phyloP scores from a whole-genome alignment of 2,797 vertebrate species.

The Hemibagrus guttatus region DNA sequence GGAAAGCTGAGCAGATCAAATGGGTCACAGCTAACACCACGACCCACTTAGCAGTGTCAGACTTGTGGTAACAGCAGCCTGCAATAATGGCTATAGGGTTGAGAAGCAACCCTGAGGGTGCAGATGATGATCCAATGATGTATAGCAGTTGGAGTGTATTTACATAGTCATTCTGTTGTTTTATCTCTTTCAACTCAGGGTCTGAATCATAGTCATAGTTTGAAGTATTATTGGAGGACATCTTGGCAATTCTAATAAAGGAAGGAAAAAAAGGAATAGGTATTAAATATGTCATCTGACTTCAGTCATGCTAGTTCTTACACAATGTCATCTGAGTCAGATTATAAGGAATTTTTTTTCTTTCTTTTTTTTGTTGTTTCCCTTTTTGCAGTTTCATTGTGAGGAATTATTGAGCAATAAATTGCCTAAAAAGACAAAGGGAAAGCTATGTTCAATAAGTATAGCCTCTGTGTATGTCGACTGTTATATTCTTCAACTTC shows the following conservation, averaged over 20 bases:
- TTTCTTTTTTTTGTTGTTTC: neutral
- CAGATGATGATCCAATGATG: conserved; percentile 67
- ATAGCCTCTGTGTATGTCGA: too few species aligned
- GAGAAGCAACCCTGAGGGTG: conserved; percentile 73
- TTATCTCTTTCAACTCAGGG: neutral
- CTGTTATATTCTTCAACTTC: too few species aligned
- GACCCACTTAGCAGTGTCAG: conserved; percentile 70
- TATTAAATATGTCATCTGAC: neutral
- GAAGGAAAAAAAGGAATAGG: neutral
- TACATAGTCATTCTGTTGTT: neutral
- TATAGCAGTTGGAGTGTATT: conserved; percentile 27
- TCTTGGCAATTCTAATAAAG: neutral
- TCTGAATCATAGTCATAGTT: too few species aligned
- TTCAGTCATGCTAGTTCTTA: neutral
- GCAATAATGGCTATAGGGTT: conserved; percentile 73
- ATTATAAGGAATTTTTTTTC: too few species aligned
- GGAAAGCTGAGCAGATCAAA: conserved; percentile 76
- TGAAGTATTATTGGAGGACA: neutral
- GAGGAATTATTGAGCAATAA: too few species aligned
- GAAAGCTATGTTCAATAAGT: too few species aligned
- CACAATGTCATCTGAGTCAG: neutral
- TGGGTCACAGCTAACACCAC: conserved; percentile 67
- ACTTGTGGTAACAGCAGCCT: neutral
- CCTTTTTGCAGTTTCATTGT: too few species aligned
- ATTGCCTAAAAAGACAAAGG: too few species aligned